A percentile compares a stretch with the other conserved stretches of the same genome.
Evolutionary conservation across 2,113 vertebrate species (phyloP).

Genomic region (Entomyzon cyanotis): DNA sequence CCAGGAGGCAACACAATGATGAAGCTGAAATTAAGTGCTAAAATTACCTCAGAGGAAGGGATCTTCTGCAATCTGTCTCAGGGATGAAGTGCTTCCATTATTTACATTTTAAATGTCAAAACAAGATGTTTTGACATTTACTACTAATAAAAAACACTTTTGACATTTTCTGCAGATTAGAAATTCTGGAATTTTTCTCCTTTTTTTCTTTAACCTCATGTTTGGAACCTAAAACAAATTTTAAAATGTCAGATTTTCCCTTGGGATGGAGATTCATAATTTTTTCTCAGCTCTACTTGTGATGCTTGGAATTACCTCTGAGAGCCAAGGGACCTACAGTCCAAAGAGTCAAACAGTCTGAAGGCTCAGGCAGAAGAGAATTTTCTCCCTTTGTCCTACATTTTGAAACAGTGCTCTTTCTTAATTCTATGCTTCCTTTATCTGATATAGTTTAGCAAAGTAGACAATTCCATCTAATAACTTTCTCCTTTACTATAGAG

Average conservation of each 20-base stretch:
- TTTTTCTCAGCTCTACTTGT: slow-evolving; percentile 34
- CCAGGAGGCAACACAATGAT: not conserved
- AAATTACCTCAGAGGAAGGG: slow-evolving; percentile 6
- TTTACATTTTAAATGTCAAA: slow-evolving; percentile 53
- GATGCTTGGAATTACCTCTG: slow-evolving; percentile 33
- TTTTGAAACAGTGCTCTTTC: not conserved
- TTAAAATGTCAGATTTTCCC: slow-evolving; percentile 51
- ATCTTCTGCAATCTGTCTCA: not conserved
- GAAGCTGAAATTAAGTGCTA: not conserved
- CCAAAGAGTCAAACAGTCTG: not conserved
- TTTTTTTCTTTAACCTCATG: slow-evolving; percentile 21
- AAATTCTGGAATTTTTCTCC: not conserved
- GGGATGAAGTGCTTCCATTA: not conserved
- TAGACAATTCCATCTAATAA: not conserved
- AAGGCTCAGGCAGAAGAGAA: not conserved
- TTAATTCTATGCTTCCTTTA: not conserved
- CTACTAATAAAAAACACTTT: slow-evolving; percentile 28
- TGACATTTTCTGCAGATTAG: slow-evolving; percentile 45
- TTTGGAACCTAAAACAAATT: slow-evolving; percentile 42
- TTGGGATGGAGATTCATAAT: not conserved
- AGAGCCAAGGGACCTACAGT: not conserved
- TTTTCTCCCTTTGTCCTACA: not conserved
- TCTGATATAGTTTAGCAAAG: slow-evolving; percentile 14
- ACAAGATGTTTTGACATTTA: slow-evolving; percentile 47
- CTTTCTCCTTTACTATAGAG: not conserved